These are phyloP conservation scores for Tyria jacobaeae DNA, from an alignment of 2,888 invertebrate genomes.

Conservation along the genomic window DNA sequence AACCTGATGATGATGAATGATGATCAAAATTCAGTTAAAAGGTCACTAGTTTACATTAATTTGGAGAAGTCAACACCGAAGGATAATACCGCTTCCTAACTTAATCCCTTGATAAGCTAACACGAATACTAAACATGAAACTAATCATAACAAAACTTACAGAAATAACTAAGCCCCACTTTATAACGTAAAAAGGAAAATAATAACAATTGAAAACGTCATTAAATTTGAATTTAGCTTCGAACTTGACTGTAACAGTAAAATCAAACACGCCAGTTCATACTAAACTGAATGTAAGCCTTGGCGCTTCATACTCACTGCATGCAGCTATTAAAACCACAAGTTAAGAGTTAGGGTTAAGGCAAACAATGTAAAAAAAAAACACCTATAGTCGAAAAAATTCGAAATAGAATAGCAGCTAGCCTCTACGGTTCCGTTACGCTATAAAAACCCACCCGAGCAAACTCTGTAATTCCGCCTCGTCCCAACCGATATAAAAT, in stretches of 20 bases:
- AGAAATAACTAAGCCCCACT: background rate
- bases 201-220: conserved; percentile 29
- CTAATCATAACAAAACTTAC: background rate
- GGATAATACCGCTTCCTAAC: too few species aligned
- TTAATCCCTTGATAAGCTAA: background rate
- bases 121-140: background rate
- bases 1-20: too few species aligned
- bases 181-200: conserved; percentile 3
- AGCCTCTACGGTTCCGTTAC: conserved; percentile 68
- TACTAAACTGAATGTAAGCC: conserved; percentile 49
- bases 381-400: conserved; percentile 72
- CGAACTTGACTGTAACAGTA: conserved; percentile 31
- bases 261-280: conserved; percentile 59
- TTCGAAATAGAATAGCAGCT: conserved; percentile 74
- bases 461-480: conserved; percentile 83
- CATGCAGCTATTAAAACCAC: conserved; percentile 75
- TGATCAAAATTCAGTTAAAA: too few species aligned
- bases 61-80: too few species aligned
- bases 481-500: conserved; percentile 84
- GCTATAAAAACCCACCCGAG: conserved; percentile 83
- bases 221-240: conserved; percentile 42
- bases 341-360: conserved; percentile 67
- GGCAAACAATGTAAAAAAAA: conserved; percentile 78
- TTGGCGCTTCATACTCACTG: conserved; percentile 59
- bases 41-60: too few species aligned